Percentiles rank a stretch among this genome's conserved stretches.
phyloP scores from a whole-genome alignment of 2,888 invertebrate species.

The Drosophila subquinaria region DNA sequence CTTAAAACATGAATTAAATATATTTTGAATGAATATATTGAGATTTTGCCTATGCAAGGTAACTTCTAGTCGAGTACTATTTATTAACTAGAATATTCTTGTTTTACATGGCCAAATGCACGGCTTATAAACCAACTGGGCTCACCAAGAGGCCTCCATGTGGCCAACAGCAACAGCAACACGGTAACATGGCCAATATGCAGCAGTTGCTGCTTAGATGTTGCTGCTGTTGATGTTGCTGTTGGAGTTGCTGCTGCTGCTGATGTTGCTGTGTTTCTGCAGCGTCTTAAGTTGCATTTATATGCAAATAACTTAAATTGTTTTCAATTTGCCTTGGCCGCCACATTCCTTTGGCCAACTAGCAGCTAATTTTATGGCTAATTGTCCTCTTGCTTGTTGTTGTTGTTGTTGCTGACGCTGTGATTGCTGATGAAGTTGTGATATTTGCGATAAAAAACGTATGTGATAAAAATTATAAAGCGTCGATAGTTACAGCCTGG shows the following conservation, averaged over 20 bases:
- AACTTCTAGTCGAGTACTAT: background rate
- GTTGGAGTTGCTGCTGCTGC: conserved; percentile 32
- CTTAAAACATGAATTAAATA: too few species aligned
- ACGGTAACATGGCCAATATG: conserved; percentile 35
- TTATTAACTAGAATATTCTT: background rate
- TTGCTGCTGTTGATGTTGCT: conserved; percentile 28
- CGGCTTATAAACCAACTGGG: background rate
- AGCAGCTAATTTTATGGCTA: conserved; percentile 80
- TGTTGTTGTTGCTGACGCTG: conserved; percentile 33
- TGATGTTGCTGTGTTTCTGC: conserved; percentile 27
- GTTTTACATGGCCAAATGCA: background rate
- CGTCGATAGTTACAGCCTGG: conserved; percentile 64
- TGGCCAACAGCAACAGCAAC: conserved; percentile 5
- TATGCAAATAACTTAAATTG: conserved; percentile 82
- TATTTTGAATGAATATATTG: too few species aligned
- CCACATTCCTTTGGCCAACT: conserved; percentile 73
- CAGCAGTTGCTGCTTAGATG: conserved; percentile 19
- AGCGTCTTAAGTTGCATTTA: conserved; percentile 77
- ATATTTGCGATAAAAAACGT: conserved; percentile 79
- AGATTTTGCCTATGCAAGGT: background rate
- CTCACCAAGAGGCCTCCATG: background rate
- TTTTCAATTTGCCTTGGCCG: conserved; percentile 80
- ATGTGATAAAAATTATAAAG: conserved; percentile 78
- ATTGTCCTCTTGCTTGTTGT: conserved; percentile 64
- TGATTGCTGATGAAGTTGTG: conserved; percentile 81